Evolutionary conservation across 2,888 invertebrate species (phyloP).

Genomic region (Shargacucullia verbasci): DNA sequence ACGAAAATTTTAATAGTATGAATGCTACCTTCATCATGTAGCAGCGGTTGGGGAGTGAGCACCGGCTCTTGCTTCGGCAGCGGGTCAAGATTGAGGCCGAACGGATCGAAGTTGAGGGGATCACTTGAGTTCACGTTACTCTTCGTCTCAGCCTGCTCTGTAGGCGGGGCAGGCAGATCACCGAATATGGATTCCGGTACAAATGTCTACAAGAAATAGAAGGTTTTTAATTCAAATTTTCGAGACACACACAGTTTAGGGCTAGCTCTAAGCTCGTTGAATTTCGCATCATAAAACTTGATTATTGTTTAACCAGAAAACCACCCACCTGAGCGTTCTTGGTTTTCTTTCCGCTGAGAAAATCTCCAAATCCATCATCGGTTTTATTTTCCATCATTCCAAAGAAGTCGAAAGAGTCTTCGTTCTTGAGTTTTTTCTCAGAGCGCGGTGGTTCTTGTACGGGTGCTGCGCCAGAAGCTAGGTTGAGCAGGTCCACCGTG

Average conservation of each 20-base stretch:
- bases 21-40: conserved; percentile 81
- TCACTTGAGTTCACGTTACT: conserved; percentile 66
- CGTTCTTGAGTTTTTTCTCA: conserved; percentile 73
- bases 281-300: too few relatives aligned
- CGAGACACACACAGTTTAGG: too few relatives aligned
- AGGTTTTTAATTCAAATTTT: neutral
- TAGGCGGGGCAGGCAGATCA: conserved; percentile 75
- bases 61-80: conserved; percentile 81
- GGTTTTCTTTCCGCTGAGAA: conserved; percentile 73
- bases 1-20: too few relatives aligned
- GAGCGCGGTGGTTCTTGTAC: conserved; percentile 49
- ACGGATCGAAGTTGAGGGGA: conserved; percentile 90
- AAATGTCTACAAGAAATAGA: conserved; percentile 64
- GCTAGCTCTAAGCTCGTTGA: too few relatives aligned
- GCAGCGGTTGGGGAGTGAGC: conserved; percentile 71
- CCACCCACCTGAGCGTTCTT: conserved; percentile 66
- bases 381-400: conserved; percentile 88
- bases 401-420: conserved; percentile 90
- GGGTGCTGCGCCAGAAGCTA: conserved; percentile 51
- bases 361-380: conserved; percentile 84
- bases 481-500: conserved; percentile 79
- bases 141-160: conserved; percentile 53
- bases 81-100: conserved; percentile 86
- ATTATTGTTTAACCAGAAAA: too few relatives aligned
- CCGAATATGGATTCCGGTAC: conserved; percentile 78